phyloP scores from a whole-genome alignment of 2,888 invertebrate species.

The Acutogordius australiensis region DNA sequence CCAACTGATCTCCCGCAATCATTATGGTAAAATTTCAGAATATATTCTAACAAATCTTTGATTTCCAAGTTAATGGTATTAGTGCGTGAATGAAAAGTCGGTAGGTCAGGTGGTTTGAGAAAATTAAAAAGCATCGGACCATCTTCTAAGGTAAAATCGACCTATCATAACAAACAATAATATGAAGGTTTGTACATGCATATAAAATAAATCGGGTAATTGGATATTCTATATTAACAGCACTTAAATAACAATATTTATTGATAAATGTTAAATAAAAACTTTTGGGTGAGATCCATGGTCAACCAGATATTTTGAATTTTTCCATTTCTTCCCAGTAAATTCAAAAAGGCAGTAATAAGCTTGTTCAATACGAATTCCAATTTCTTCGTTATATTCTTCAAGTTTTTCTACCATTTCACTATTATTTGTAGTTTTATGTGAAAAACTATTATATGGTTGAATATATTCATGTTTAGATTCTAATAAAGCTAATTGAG shows the following conservation, averaged over 20 bases:
- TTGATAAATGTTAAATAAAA: background rate
- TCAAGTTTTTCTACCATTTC: background rate
- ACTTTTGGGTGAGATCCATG: background rate
- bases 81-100: background rate
- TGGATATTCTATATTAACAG: too few species aligned
- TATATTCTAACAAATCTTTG: conserved; percentile 10
- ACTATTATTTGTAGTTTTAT: too few species aligned
- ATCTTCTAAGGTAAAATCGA: conserved; percentile 36
- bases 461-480: too few species aligned
- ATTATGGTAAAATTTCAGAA: conserved; percentile 3
- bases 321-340: conserved; percentile 38
- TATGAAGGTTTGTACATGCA: too few species aligned
- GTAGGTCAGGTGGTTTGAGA: conserved; percentile 1
- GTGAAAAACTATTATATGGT: too few species aligned
- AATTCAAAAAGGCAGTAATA: conserved; percentile 56
- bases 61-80: conserved; percentile 5
- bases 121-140: conserved; percentile 33
- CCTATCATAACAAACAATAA: conserved; percentile 3
- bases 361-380: conserved; percentile 51
- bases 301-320: background rate
- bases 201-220: too few species aligned
- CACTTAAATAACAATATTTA: background rate
- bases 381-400: conserved; percentile 30
- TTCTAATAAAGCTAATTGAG: too few species aligned
- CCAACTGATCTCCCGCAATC: too few species aligned